Evolutionary conservation across 2,888 invertebrate species (phyloP), one percentile per base, ranked within the genome.

Genomic region (Crossocerus cetratus): DNA sequence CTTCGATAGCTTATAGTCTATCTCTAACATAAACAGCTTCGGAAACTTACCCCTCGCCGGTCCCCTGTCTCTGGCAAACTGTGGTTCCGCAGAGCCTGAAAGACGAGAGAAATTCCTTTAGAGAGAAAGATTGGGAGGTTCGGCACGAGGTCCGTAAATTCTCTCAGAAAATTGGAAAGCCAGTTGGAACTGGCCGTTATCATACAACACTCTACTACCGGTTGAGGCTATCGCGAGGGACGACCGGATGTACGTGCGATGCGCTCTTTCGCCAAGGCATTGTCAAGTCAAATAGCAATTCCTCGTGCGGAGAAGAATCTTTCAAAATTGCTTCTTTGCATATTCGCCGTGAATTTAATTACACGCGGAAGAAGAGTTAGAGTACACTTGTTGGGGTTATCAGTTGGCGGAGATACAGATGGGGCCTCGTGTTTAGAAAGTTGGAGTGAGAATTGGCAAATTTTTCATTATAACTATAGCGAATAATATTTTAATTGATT

Each of bases 201-300:
- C 82, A 77, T 72, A 72, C 60, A 66, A 58, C 63, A 66, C 74
- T 77, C 69, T 77, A 80, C 77, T 82, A 73, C 74, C 82, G 80
- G 72, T 70, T 60, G 71, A 58, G 68, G 74, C 74, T 82, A 82
- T 82, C 82, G 66, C 79, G 23, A 76, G 63, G 55, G 60, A 82
- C 74, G 75, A 72, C 72, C 83, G 83, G 83, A 83, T 83, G 80
- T 80, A n/a, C n/a, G 81, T 83, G 76, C 67, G 74, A 78, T 66
- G 75, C 71, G 63, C 42, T 69, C 44, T 22, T 45, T 68, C 57
- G 32, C 8, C 5, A 32, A 32, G 32, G 32, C 32, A 65, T 62
- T 55, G 22, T 66, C 58, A 59, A 64, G 56, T 22, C 57, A 18
- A 71, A 66, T 68, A 61, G 58, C 66, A 64, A 59, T 13, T 60